Evolutionary conservation across 2,113 vertebrate genomes (phyloP).

Genomic region (Hypanus sabinus): DNA sequence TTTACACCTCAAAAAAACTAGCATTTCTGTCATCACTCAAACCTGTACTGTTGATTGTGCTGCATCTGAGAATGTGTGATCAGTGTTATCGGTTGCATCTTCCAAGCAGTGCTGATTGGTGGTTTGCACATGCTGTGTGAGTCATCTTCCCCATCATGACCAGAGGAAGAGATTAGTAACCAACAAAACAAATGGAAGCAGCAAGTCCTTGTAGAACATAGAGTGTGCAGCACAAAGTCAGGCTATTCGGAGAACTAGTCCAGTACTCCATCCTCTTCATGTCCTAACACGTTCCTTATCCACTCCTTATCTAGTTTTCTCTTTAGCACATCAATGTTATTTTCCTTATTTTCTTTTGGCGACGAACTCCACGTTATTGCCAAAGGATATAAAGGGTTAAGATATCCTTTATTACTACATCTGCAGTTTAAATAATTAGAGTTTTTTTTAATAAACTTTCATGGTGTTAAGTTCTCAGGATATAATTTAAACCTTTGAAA

Average conservation of each 20-base stretch:
- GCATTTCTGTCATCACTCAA: not conserved
- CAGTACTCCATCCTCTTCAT: not conserved
- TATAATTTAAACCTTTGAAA: not conserved
- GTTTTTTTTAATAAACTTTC: not conserved
- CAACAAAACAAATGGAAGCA: not conserved
- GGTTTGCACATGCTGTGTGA: not conserved
- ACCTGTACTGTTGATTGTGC: not conserved
- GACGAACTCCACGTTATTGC: not conserved
- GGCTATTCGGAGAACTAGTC: not conserved
- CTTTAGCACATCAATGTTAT: not conserved
- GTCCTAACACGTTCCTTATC: not conserved
- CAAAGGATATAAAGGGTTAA: not conserved
- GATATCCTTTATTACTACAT: not conserved
- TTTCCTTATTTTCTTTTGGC: not conserved
- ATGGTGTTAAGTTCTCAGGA: not conserved
- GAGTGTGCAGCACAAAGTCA: not conserved
- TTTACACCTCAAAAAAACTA: not conserved
- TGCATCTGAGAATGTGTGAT: not conserved
- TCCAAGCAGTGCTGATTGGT: not conserved
- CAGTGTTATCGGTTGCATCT: not conserved
- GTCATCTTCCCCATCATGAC: not conserved
- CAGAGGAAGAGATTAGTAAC: not conserved
- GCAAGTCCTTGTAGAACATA: not conserved
- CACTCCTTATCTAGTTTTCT: not conserved
- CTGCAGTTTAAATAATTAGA: not conserved